Base-by-base conservation (phyloP, 2,113 vertebrate genomes). In the Caranx melampygus region DNA sequence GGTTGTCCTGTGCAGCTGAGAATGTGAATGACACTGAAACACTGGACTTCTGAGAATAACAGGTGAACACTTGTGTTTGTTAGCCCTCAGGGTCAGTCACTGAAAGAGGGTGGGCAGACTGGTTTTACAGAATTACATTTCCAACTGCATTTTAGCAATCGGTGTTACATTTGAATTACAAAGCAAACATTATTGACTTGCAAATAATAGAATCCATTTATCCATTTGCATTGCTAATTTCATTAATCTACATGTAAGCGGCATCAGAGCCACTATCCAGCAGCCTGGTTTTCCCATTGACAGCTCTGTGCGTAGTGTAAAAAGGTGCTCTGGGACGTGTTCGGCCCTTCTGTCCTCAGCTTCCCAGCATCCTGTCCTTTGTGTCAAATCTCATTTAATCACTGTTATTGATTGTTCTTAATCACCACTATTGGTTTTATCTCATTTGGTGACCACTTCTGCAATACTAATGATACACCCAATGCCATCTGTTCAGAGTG, bases 341-440 rank as follows among this genome's bases (percentile, higher is more conserved):
- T 87, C 13, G 11, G 18, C 49, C 79, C 76, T 78, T 86, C 81
- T 87, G 84, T 84, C 75, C 3, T 37, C 69, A 0, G 82, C 66
- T 2, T 88, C 61, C 33, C 2, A 26, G 64, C 16, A 3, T 75
- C 75, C 80, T 52, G 49, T 81, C 74, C 68, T 86, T 89, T 89
- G 82, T 89, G 80, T 82, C 63, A 44, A 66, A 87, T 77, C 84
- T 72, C 71, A 79, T 92, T 90, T 90, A 84, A 89, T 90, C 83
- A 83, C 71, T 31, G 67, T 75, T 80, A 91, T 91, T 93, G 91
- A 92, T 91, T 84, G 77, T 35, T 60, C 61, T 69, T 88, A 81
- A 91, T 91, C 68, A 61, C 80, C 6, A 31, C 82, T 84, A 78
- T 82, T 78, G 71, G 78, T 90, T 81, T 87, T 80, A 81, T 88